Evolutionary conservation across 2,797 vertebrate genomes (phyloP), one percentile per base, ranked within the genome.

Genomic region (Artibeus lituratus): DNA sequence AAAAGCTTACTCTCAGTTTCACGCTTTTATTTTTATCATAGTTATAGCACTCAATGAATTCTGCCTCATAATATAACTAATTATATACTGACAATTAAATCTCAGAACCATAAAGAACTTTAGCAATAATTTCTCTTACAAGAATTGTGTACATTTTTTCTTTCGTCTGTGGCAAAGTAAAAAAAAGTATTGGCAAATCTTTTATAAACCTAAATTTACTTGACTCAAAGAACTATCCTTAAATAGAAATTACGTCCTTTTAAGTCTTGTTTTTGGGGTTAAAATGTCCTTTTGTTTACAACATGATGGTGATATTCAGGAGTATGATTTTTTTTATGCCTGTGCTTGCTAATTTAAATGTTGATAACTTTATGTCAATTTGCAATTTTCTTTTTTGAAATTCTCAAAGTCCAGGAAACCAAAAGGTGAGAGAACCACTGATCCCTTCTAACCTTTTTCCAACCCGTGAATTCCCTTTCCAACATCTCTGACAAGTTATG

Each of bases 81-180:
- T 90, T 85, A 7, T 87, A n/a, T 53, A 39, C 26, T 19, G 53
- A 76, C 7, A 59, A 86, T 89, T 62, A 55, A 92, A 89, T 53
- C 80, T 90, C 80, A 89, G 81, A 89, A 69, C 73, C 53, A 73
- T 84, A 72, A 94, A 51, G 21, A 78, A 83, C 59, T 89, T 81
- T 37, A 89, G 78, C 80, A 78, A 65, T 65, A 16, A 53, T 95
- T 90, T 73, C 55, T 73, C 44, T 73, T 80, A 62, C 14, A 80
- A 62, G 65, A n/a, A 67, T 49, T 85, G 85, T 90, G 32, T 72
- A 35, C 26, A 11, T 47, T 47, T 94, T 92, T 82, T 70, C 39
- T 85, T 53, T n/a, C 70, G 62, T 55, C 67, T 47, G 14, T 93
- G 39, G 42, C 42, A 90, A 81, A 86, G 10, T 49, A 24, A 35